phyloP scores from a whole-genome alignment of 2,888 invertebrate genomes.

The Hyles lineata region DNA sequence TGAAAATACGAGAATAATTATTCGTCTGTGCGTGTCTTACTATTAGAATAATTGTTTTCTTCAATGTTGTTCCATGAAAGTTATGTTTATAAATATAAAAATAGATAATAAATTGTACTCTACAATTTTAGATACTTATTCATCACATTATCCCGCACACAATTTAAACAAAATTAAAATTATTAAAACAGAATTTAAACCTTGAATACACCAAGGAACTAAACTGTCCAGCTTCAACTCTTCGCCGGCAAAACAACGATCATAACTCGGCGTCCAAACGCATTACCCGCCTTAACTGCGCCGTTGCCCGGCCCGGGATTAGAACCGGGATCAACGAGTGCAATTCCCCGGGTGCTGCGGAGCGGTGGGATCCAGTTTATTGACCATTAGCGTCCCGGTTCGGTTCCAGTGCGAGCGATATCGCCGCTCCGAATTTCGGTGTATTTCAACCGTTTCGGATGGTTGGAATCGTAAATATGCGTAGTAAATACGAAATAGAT shows the following conservation, averaged over 20 bases:
- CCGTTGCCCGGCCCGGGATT: conserved; percentile 51
- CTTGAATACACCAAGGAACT: no score
- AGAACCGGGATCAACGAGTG: conserved; percentile 56
- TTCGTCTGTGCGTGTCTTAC: no score
- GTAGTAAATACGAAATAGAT: no score
- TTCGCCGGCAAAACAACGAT: conserved; percentile 30
- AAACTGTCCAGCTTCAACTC: conserved; percentile 27
- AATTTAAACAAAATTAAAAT: no score
- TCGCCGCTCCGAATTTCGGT: background rate
- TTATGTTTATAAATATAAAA: no score
- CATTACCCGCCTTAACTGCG: conserved; percentile 55
- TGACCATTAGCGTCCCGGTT: conserved; percentile 53
- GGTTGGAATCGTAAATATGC: background rate
- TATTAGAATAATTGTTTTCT: no score
- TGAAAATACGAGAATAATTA: no score
- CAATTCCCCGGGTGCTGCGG: conserved; percentile 52
- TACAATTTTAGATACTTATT: no score
- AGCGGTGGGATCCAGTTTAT: conserved; percentile 60
- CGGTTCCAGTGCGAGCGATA: conserved; percentile 21
- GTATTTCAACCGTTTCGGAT: background rate
- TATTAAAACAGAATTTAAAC: no score
- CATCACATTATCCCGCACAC: no score
- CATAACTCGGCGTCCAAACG: conserved; percentile 45
- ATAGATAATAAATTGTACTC: no score
- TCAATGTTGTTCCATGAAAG: no score